These are phyloP conservation scores for Microtus richardsoni DNA, from an alignment of 2,113 vertebrate species.

Conservation along the genomic window DNA sequence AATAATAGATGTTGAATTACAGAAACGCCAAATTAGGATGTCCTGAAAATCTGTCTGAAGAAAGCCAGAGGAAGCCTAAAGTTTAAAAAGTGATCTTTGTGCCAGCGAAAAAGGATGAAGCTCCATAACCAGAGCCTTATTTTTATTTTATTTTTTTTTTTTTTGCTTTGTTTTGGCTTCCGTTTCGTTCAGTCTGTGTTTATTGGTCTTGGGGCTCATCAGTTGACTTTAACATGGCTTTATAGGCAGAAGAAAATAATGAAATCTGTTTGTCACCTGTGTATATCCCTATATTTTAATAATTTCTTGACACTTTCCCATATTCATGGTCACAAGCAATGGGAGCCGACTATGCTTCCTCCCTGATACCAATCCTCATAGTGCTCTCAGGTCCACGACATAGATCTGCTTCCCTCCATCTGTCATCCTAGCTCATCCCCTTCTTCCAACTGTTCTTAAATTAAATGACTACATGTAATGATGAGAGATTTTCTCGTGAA, in stretches of 20 bases:
- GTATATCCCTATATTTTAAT: constrained; percentile 72
- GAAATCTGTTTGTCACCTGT: constrained; percentile 64
- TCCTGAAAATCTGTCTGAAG: constrained; percentile 41
- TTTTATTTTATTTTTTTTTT: constrained; percentile 12
- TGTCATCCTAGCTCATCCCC: constrained; percentile 90
- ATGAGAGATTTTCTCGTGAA: constrained; percentile 87
- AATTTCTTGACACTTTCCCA: constrained; percentile 67
- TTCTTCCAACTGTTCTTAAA: constrained; percentile 87
- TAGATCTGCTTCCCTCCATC: constrained; percentile 85
- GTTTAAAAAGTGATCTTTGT: constrained; percentile 54
- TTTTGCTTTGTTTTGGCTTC: constrained; percentile 54
- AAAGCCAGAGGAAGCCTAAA: constrained; percentile 19
- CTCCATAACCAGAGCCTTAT: not conserved
- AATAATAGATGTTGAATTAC: constrained; percentile 69
- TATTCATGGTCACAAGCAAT: constrained; percentile 57
- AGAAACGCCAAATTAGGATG: constrained; percentile 24
- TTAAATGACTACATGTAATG: constrained; percentile 86
- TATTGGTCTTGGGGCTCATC: constrained; percentile 17
- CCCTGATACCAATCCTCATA: constrained; percentile 79
- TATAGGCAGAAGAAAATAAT: constrained; percentile 71
- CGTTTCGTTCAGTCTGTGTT: not conserved
- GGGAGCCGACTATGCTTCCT: constrained; percentile 61
- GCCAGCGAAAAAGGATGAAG: constrained; percentile 15
- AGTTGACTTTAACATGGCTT: constrained; percentile 71
- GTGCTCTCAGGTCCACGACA: constrained; percentile 84